Evolutionary conservation across 2,888 invertebrate genomes (phyloP).

Genomic region (Arctia plantaginis): DNA sequence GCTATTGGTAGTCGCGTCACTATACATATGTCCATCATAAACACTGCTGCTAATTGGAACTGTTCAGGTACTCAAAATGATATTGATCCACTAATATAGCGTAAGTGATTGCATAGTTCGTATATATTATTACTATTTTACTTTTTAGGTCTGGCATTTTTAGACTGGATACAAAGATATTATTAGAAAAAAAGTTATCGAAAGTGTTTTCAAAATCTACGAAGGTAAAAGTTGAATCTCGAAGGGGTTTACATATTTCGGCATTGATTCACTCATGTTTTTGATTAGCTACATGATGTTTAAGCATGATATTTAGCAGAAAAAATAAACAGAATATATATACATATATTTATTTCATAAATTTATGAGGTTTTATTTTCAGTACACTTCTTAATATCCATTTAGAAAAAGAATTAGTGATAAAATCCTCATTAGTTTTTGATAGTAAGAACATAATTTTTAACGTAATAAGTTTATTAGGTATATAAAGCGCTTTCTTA

Average conservation of each 20-base stretch:
- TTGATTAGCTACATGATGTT: background rate
- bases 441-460: no score
- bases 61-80: background rate
- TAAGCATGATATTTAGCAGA: background rate
- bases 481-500: no score
- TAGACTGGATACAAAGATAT: constrained; percentile 4
- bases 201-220: background rate
- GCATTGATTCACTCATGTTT: background rate
- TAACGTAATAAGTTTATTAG: no score
- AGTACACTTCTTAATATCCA: background rate
- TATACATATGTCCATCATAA: background rate
- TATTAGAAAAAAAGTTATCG: background rate
- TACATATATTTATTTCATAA: background rate
- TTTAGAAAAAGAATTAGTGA: background rate
- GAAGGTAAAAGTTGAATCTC: background rate
- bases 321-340: background rate
- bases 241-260: background rate
- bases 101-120: background rate
- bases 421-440: no score
- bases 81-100: background rate
- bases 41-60: background rate
- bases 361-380: background rate
- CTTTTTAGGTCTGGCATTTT: constrained; percentile 20
- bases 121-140: background rate
- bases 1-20: no score